Conservation (phyloP, 1,140 invertebrate genomes). For the Homalodisca vitripennis region DNA sequence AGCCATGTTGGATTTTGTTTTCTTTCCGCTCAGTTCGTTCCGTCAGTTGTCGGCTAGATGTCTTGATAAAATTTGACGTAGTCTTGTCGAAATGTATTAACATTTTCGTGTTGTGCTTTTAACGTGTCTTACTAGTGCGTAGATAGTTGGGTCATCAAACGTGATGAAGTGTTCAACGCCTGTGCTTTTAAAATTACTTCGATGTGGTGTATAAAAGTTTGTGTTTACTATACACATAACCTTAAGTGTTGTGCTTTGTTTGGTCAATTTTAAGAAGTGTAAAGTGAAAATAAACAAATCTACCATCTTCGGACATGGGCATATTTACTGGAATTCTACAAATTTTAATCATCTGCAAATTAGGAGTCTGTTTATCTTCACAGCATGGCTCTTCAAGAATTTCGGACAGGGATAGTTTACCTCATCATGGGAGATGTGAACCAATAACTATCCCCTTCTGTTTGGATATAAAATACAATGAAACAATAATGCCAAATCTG, state of each 20-base stretch:
- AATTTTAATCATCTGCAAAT: not conserved
- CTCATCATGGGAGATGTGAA: slow-evolving; percentile 83
- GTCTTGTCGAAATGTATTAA: too few relatives aligned
- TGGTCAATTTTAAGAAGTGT: not conserved
- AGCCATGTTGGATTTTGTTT: too few relatives aligned
- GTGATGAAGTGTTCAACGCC: too few relatives aligned
- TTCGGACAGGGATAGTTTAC: slow-evolving; percentile 46
- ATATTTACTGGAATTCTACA: not conserved
- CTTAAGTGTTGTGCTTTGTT: not conserved
- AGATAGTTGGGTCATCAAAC: too few relatives aligned
- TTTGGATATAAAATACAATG: slow-evolving; percentile 89
- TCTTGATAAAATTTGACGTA: too few relatives aligned
- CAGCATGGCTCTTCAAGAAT: slow-evolving; percentile 29
- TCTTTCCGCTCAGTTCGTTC: too few relatives aligned
- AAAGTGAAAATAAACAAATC: not conserved
- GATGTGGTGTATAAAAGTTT: too few relatives aligned
- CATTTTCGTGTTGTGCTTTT: too few relatives aligned
- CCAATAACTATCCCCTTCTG: slow-evolving; percentile 91
- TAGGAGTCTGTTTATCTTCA: slow-evolving; percentile 15
- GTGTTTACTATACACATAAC: slow-evolving; percentile 8
- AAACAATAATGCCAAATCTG: slow-evolving; percentile 95
- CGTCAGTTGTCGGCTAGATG: too few relatives aligned
- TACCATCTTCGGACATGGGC: not conserved
- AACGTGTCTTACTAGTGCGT: too few relatives aligned
- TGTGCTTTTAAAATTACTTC: too few relatives aligned